Base-by-base conservation (phyloP, 2,797 vertebrate genomes). In the Myotis planiceps region DNA sequence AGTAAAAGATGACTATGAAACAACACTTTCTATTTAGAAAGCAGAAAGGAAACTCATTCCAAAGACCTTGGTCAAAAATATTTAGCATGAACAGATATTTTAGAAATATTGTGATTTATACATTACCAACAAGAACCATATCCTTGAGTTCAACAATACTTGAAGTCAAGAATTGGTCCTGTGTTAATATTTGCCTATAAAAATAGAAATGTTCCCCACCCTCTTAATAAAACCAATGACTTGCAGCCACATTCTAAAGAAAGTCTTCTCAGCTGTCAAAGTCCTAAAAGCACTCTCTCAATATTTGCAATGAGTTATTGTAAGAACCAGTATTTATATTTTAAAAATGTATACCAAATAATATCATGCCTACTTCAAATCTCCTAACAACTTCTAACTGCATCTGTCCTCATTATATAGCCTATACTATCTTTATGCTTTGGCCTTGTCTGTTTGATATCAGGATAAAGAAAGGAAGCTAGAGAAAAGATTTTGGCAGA, bases 21-120 rank as follows among this genome's bases (percentile, higher is more conserved):
- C 74, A 39, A 21, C 63, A 75, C 13, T 49, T 93, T 53, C n/a
- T 53, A 85, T 66, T 87, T 75, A 63, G 91, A 92, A 90, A 84
- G 32, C 6, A 60, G 6, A 92, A 94, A 94, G 55, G 21, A 85
- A 88, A 58, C 21, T 29, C 32, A 79, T 88, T 18, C 3, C 5
- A 93, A 92, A 90, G 10, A 68, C 16, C 2, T 60, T 14, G 5
- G n/a, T 83, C n/a, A 94, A 92, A 95, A 92, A 83, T 88, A 88
- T 84, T 81, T 91, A 75, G 12, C 86, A 55, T 51, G 27, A 89
- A 80, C 13, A 86, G 89, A 66, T 60, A 75, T 58, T 96, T 94
- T 37, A 6, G 68, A 92, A 88, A 81, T 34, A 68, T 13, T 94
- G 42, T 85, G 34, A 63, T 94, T 94, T 95, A 4, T 82, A 53